Evolutionary conservation across 1,140 invertebrate species (phyloP), one percentile per base, ranked within the genome.

Genomic region (Eulimnadia texana): DNA sequence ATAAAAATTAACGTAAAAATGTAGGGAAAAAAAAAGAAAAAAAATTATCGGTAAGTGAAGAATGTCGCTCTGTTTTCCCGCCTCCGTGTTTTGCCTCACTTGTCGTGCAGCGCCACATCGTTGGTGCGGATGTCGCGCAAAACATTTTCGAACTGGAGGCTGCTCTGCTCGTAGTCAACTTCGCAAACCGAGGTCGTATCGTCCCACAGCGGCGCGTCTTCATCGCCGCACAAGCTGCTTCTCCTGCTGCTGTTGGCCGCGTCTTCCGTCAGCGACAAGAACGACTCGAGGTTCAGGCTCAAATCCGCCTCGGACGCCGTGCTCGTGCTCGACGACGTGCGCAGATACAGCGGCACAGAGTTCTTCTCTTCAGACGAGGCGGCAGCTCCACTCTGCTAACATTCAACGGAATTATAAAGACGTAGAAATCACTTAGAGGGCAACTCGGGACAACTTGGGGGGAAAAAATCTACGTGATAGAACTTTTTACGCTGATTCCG

Each of bases 321-420:
- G 55, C 55, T 57, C 20, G 27, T 33, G 20, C 55, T 57, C n/a
- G 27, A 29, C 22, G 55, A 57, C 24, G 55, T 57, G 55, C 55
- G 55, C 33, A 57, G 22, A 20, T 57, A 57, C 2, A 57, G 27
- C 6, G 55, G 55, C 22, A 57, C 55, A 16, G 55, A 22, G 28
- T 57, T 33, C 27, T 57, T 57, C 55, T 57, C 33, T 42, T 42
- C 33, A 6, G 6, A 16, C 6, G 33, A 16, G 16, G n/a, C n/a
- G n/a, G n/a, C n/a, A n/a, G n/a, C n/a, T n/a, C n/a, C n/a, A n/a
- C n/a, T n/a, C n/a, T n/a, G n/a, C n/a, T n/a, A n/a, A n/a, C n/a
- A n/a, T n/a, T n/a, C n/a, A n/a, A n/a, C n/a, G n/a, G n/a, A n/a
- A n/a, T n/a, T n/a, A n/a, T n/a, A n/a, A n/a, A n/a, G n/a, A n/a